These are phyloP conservation scores for Rhinoptilus africanus DNA, from an alignment of 2,113 vertebrate species.

Conservation along the genomic window DNA sequence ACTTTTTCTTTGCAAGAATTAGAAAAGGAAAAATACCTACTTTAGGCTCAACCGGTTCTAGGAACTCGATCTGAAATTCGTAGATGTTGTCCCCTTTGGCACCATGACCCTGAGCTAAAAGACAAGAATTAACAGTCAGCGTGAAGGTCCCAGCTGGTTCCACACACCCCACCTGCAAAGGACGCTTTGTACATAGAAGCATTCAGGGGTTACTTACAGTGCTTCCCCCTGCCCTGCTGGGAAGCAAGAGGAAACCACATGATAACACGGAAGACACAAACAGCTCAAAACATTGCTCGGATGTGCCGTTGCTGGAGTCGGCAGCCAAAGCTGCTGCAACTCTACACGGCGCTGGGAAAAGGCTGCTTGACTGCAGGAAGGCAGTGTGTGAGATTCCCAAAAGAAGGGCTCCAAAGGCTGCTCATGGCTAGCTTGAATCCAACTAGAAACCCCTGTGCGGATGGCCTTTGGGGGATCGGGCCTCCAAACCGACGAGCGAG, in stretches of 20 bases:
- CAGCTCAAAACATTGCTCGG: fast-evolving
- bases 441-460: not conserved
- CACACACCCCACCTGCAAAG: not conserved
- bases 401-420: not conserved
- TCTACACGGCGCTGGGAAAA: not conserved
- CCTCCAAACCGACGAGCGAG: fast-evolving
- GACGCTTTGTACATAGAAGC: not conserved
- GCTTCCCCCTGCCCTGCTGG: not conserved
- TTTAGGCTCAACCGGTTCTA: conserved; percentile 84
- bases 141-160: not conserved
- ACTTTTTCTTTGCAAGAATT: not conserved
- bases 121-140: not conserved
- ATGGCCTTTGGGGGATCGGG: not conserved
- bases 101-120: conserved; percentile 88
- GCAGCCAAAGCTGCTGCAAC: not conserved
- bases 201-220: not conserved
- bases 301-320: fast-evolving
- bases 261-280: not conserved
- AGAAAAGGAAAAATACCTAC: conserved; percentile 65
- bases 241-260: not conserved
- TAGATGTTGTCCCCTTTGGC: conserved; percentile 95
- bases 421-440: not conserved
- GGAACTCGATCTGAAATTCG: conserved; percentile 88
- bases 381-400: not conserved
- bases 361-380: not conserved